phyloP scores from a whole-genome alignment of 2,888 invertebrate genomes.

The Palloptera scutellata region DNA sequence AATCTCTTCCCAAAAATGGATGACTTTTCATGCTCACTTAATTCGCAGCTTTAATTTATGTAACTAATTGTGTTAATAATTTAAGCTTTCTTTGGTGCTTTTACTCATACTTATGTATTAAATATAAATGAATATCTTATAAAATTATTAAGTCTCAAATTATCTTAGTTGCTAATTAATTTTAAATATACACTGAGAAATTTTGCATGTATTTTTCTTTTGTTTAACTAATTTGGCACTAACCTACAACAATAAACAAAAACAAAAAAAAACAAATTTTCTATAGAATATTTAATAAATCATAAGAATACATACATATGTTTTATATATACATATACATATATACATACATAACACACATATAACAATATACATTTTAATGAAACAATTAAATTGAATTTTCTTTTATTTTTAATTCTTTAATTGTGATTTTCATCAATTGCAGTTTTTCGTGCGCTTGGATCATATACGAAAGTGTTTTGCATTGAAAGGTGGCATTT shows the following conservation, averaged over 20 bases:
- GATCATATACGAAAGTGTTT: constrained; percentile 99
- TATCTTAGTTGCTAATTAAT: too few species aligned
- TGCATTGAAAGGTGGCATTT: constrained; percentile 98
- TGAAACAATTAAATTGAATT: background rate
- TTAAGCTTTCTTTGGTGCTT: background rate
- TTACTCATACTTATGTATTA: background rate
- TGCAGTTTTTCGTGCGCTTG: constrained; percentile 99
- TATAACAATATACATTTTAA: background rate
- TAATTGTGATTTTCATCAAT: constrained; percentile 55
- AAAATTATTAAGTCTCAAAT: too few species aligned
- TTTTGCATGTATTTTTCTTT: constrained; percentile 13
- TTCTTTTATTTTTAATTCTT: constrained; percentile 22
- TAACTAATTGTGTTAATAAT: too few species aligned
- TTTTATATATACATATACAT: background rate
- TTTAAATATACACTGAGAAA: background rate
- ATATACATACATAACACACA: background rate
- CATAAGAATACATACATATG: too few species aligned
- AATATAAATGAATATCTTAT: background rate
- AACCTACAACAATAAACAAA: background rate
- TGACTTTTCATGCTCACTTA: too few species aligned
- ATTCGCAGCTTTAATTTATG: too few species aligned
- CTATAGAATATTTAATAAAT: too few species aligned
- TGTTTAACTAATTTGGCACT: constrained; percentile 18
- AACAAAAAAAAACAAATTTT: too few species aligned
- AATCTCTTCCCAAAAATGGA: too few species aligned